Percentiles rank a stretch among this genome's conserved stretches.
These are phyloP conservation scores for Poliocrania exsul DNA, from an alignment of 2,797 vertebrate genomes.

Conservation along the genomic window DNA sequence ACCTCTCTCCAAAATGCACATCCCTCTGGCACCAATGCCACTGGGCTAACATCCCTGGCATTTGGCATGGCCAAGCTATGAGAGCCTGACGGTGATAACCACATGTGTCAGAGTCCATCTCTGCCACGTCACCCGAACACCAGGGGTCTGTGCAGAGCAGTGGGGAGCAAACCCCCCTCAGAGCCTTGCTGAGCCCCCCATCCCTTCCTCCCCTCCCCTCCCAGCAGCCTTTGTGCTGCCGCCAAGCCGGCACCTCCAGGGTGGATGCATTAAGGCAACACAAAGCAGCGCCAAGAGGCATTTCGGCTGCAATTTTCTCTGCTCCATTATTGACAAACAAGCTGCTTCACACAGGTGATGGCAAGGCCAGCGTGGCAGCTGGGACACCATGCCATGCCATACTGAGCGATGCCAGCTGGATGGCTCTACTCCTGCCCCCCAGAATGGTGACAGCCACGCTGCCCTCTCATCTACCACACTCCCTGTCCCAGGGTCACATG, in stretches of 20 bases:
- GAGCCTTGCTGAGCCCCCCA: background rate
- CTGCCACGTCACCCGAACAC: background rate
- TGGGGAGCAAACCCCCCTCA: accelerated
- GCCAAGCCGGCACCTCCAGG: background rate
- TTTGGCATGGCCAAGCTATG: accelerated
- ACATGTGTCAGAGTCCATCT: background rate
- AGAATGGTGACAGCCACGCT: background rate
- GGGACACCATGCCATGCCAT: background rate
- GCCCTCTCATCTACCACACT: background rate
- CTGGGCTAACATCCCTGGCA: background rate
- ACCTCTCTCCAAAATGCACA: background rate
- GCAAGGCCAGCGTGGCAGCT: conserved; percentile 16
- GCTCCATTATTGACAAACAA: conserved; percentile 72
- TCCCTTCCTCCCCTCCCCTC: background rate
- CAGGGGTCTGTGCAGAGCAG: accelerated
- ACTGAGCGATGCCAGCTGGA: background rate
- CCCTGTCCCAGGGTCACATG: accelerated
- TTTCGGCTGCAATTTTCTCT: conserved; percentile 63
- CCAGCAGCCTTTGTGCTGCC: background rate
- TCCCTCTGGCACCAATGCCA: background rate
- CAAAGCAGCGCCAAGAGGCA: conserved; percentile 64
- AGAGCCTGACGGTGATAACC: background rate
- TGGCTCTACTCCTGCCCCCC: background rate
- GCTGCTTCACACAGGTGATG: conserved; percentile 63
- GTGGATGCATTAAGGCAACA: conserved; percentile 33